Evolutionary conservation across 2,797 vertebrate species (phyloP), one percentile per base, ranked within the genome.

Genomic region (Oceanodroma leucorhoa): DNA sequence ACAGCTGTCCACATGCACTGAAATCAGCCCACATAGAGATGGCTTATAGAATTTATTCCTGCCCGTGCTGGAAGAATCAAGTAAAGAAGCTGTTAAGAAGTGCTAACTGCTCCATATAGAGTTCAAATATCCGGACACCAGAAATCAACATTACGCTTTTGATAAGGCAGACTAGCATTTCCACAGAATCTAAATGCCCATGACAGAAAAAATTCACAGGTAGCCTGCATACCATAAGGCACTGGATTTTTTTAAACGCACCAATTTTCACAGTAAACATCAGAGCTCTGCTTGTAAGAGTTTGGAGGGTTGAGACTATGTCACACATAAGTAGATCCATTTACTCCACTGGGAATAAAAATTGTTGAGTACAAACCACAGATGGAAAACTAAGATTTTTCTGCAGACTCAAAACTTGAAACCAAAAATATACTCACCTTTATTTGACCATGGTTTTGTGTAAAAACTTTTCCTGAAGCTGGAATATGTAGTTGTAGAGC

Each of bases 401-500:
- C 54, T 79, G 32, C 18, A 54, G 27, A 38, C n/a, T 84, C 17
- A 86, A 26, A 93, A 26, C 66, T 38, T 80, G 38, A 87, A 96
- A 85, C 32, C 12, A 79, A 91, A 91, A 89, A 82, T 30, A 70
- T 2, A 77, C 36, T 93, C 82, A 99, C 99, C 99, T 99, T 99
- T 98, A 89, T 97, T 98, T 73, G 99, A 99, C 99, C 99, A 99
- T 6, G 99, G 99, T 93, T 99, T 99, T 2, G 98, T 98, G 83
- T 99, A 98, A 90, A 95, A 98, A 69, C 97, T 98, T 94, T 98
- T 99, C 92, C 99, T 98, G 97, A 99, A 99, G 96, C 99, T 99
- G 38, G 99, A 99, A 95, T 99, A 99, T 0, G 99, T 99, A 65
- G 99, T 99, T 72, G 99, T 99, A 94, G 99, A 99, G 64, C 99